These are phyloP conservation scores for Zygaena filipendulae DNA, from an alignment of 2,888 invertebrate species.

Conservation along the genomic window DNA sequence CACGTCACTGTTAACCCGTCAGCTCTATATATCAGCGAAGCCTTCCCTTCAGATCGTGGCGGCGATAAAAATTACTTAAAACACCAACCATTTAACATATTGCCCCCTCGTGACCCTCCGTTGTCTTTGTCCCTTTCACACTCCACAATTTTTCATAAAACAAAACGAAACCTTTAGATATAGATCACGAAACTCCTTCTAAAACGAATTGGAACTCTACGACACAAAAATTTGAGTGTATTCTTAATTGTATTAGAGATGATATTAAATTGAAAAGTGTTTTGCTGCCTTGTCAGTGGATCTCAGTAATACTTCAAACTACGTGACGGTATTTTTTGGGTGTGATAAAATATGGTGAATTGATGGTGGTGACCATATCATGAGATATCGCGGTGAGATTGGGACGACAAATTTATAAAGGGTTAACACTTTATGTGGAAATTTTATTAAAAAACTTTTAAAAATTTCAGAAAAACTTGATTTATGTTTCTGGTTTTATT, in stretches of 20 bases:
- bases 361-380: conserved; percentile 28
- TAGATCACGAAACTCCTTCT: too few relatives aligned
- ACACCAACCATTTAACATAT: conserved; percentile 62
- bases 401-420: conserved; percentile 27
- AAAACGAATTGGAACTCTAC: too few relatives aligned
- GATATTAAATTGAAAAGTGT: conserved; percentile 35
- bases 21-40: conserved; percentile 54
- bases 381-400: conserved; percentile 27
- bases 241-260: too few relatives aligned
- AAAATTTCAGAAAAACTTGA: too few relatives aligned
- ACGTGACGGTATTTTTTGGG: conserved; percentile 45
- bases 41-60: conserved; percentile 60
- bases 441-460: too few relatives aligned
- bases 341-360: conserved; percentile 45
- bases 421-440: too few relatives aligned
- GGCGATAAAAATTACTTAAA: conserved; percentile 68
- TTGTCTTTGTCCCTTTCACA: conserved; percentile 35
- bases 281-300: conserved; percentile 40
- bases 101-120: conserved; percentile 35
- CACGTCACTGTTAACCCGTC: too few relatives aligned
- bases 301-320: conserved; percentile 41
- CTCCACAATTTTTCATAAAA: conserved; percentile 16
- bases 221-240: too few relatives aligned
- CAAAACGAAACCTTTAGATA: too few relatives aligned
- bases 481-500: too few relatives aligned